Base-by-base conservation (phyloP, 2,797 vertebrate genomes). In the Melanotaenia maccullochi region DNA sequence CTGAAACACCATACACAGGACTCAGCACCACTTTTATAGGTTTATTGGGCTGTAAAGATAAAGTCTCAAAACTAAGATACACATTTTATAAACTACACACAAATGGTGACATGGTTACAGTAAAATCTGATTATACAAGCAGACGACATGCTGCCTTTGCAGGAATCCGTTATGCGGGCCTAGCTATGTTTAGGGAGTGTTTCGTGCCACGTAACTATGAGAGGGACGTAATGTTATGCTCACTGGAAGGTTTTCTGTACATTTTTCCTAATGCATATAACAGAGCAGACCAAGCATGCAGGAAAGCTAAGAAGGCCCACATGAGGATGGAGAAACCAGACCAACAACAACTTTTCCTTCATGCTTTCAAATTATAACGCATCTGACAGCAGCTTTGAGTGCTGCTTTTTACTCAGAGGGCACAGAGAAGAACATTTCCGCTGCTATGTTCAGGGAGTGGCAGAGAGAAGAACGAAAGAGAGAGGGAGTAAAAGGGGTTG, bases 1-100 rank as follows among this genome's bases (percentile, higher is more conserved):
- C 96, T 97, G 87, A 56, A 76, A 73, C 47, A 77, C 40, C 57
- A 2, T 16, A 33, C 42, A 68, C 69, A 30, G 18, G 25, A 49
- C 16, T 79, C n/a, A 80, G 52, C 49, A 69, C 5, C 52, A 59
- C 9, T 25, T 64, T 51, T 49, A 14, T 9, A 9, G 9, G 14
- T 64, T 73, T 65, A 64, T 62, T 32, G 55, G 33, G 40, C 65
- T 70, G 62, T 16, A 42, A 68, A 68, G 5, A 4, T 13, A 47
- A 52, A 24, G 22, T 16, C 38, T 5, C 35, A 59, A 65, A 13
- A 72, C 58, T 6, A 42, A 40, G 38, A 42, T 22, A 52, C 51
- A 25, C 24, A 13, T 18, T 14, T 25, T 11, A 25, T 6, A 25
- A 12, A 25, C 22, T n/a, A 49, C 30, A 60, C 18, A 66, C 16